Evolutionary conservation across 1,140 invertebrate genomes (phyloP).

Genomic region (Anadara kagoshimensis): DNA sequence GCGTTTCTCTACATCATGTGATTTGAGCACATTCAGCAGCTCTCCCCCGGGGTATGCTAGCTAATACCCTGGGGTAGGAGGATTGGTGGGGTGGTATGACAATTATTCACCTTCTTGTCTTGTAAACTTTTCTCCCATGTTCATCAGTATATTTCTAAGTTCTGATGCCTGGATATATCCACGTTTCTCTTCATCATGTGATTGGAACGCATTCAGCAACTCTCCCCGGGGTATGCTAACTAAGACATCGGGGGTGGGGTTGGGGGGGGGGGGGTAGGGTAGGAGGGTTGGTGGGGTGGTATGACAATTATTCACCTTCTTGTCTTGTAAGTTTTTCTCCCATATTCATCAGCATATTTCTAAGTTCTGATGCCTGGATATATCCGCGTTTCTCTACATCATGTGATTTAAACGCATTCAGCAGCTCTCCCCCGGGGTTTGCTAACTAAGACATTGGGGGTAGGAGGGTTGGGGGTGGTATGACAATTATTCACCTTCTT

Average conservation of each 20-base stretch:
- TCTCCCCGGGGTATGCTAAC: too few relatives aligned
- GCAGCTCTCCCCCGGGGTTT: conserved; percentile 80
- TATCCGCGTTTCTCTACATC: conserved; percentile 84
- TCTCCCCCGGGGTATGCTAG: conserved; percentile 75
- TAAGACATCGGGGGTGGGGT: too few relatives aligned
- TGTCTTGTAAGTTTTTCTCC: conserved; percentile 92
- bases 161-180: conserved; percentile 88
- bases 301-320: too few relatives aligned
- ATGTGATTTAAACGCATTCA: conserved; percentile 90
- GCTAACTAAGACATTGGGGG: not conserved
- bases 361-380: conserved; percentile 87
- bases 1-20: conserved; percentile 83
- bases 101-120: conserved; percentile 84
- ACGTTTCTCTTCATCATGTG: conserved; percentile 83
- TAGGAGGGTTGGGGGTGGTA: not conserved
- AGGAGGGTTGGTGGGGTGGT: too few relatives aligned
- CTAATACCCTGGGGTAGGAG: not conserved
- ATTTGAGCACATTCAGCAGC: conserved; percentile 91
- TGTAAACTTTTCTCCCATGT: conserved; percentile 93
- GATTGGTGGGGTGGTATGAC: too few relatives aligned
- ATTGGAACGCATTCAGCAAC: conserved; percentile 91
- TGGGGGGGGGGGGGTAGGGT: too few relatives aligned
- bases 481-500: conserved; percentile 81
- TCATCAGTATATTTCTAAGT: conserved; percentile 89
- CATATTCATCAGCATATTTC: conserved; percentile 92